Evolutionary conservation across 2,888 invertebrate genomes (phyloP).

Genomic region (Conomelus anceps): DNA sequence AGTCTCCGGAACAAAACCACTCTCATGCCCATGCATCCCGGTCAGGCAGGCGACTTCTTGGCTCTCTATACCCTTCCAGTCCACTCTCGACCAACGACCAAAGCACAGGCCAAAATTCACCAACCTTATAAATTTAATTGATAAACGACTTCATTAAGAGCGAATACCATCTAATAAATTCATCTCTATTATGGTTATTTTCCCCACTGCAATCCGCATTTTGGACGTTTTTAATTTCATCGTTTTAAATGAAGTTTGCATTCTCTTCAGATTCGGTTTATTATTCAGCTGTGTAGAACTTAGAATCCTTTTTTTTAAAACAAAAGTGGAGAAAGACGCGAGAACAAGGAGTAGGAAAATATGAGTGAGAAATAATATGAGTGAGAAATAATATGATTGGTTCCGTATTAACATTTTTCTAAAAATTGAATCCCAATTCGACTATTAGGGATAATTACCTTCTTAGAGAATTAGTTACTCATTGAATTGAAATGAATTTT

Average conservation of each 20-base stretch:
- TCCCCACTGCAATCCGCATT: neutral
- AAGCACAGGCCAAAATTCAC: neutral
- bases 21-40: too few relatives aligned
- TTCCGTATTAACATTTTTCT: too few relatives aligned
- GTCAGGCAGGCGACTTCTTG: neutral
- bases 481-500: too few relatives aligned
- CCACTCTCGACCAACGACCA: neutral
- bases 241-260: neutral
- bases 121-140: slow-evolving; percentile 9
- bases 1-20: neutral
- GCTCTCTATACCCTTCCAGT: neutral
- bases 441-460: too few relatives aligned
- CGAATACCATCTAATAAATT: neutral
- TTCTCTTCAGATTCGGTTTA: neutral
- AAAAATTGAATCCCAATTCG: too few relatives aligned
- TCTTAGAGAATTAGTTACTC: too few relatives aligned
- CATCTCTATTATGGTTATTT: neutral
- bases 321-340: neutral
- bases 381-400: too few relatives aligned
- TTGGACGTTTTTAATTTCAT: neutral
- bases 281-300: neutral
- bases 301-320: neutral
- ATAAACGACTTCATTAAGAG: slow-evolving; percentile 6
- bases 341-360: too few relatives aligned
- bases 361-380: too few relatives aligned